phyloP scores from a whole-genome alignment of 2,888 invertebrate genomes.

The Drosophila cyrtoloma region DNA sequence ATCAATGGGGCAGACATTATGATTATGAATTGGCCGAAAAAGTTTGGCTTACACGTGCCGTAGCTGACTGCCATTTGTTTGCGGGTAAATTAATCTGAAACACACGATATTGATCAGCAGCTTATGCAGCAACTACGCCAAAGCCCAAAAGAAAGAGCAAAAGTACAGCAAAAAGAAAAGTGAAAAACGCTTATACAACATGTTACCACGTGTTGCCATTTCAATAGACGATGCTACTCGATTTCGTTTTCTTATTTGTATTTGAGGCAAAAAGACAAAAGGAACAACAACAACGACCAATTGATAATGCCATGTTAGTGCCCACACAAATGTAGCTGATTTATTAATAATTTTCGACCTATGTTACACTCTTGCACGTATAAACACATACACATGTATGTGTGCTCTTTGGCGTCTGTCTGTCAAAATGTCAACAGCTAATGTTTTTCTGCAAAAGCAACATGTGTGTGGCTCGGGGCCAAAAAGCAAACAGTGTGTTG shows the following conservation, averaged over 20 bases:
- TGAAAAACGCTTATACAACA: slow-evolving; percentile 58
- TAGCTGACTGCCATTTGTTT: slow-evolving; percentile 9
- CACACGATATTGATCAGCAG: slow-evolving; percentile 38
- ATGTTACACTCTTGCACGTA: not conserved
- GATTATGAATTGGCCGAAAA: slow-evolving; percentile 47
- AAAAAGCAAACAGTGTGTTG: slow-evolving; percentile 32
- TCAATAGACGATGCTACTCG: slow-evolving; percentile 4
- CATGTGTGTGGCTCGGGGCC: slow-evolving; percentile 47
- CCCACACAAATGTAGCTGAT: slow-evolving; percentile 21
- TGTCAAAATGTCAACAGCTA: slow-evolving; percentile 65
- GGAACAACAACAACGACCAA: slow-evolving; percentile 7
- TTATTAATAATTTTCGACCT: slow-evolving; percentile 43
- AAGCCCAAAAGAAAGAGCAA: slow-evolving; percentile 5
- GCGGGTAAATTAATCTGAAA: slow-evolving; percentile 11
- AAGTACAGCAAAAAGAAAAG: slow-evolving; percentile 5
- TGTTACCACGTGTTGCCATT: slow-evolving; percentile 44
- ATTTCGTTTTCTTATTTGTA: slow-evolving; percentile 14
- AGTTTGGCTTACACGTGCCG: slow-evolving; percentile 45
- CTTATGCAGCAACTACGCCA: slow-evolving; percentile 32
- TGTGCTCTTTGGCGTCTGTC: slow-evolving; percentile 49
- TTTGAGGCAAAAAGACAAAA: slow-evolving; percentile 29
- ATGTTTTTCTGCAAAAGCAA: slow-evolving; percentile 43
- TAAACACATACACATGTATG: not conserved
- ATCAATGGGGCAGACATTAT: slow-evolving; percentile 67
- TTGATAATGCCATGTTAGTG: slow-evolving; percentile 32